These are phyloP conservation scores for Saxidomus purpurata DNA, from an alignment of 1,140 invertebrate species.

Conservation along the genomic window DNA sequence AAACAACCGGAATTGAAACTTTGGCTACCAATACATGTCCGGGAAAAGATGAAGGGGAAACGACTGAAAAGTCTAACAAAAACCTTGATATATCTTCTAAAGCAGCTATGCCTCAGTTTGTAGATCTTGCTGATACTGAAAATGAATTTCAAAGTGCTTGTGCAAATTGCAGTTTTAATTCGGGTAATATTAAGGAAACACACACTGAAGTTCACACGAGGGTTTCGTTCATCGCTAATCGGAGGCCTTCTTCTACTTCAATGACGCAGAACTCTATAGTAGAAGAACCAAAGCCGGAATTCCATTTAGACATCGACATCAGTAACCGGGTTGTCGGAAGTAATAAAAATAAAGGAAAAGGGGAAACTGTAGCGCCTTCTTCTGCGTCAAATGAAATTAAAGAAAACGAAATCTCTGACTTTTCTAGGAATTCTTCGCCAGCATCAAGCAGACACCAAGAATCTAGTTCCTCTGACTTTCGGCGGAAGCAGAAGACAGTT, in stretches of 20 bases:
- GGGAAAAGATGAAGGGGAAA: neutral
- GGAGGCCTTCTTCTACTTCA: neutral
- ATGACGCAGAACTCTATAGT: neutral
- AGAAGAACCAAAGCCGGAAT: neutral
- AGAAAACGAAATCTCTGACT: neutral
- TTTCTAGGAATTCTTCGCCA: neutral
- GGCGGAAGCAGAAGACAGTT: conserved; percentile 44
- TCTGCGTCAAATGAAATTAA: neutral
- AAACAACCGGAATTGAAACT: neutral
- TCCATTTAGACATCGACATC: neutral
- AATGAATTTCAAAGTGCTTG: neutral
- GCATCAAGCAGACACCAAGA: neutral
- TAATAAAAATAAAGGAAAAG: neutral
- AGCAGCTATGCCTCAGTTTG: neutral
- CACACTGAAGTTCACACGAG: neutral
- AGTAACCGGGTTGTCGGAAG: neutral
- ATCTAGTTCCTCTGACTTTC: neutral
- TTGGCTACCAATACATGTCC: neutral
- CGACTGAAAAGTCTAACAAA: neutral
- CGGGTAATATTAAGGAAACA: neutral
- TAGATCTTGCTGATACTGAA: neutral
- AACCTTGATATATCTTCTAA: too few species aligned
- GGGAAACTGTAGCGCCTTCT: neutral
- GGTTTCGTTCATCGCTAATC: neutral
- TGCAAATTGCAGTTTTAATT: neutral